Conservation (phyloP, 1,140 invertebrate species). For the Lamellibrachia luymesi region DNA sequence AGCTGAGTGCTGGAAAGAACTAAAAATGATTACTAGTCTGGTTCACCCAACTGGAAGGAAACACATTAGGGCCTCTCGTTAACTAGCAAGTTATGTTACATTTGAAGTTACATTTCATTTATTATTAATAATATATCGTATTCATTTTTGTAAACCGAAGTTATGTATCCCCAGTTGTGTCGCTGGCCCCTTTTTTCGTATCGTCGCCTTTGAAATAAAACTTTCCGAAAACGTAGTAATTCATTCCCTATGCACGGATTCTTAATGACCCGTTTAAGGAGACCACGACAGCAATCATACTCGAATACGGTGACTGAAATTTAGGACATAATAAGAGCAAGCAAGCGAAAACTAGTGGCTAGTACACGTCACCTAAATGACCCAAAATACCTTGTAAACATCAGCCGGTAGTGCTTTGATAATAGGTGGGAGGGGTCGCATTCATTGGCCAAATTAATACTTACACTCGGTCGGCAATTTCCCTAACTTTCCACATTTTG, state of each 20-base stretch:
- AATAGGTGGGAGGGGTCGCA: slow-evolving; percentile 13
- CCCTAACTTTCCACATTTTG: slow-evolving; percentile 82
- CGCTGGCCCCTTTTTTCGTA: background rate
- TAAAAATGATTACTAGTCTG: too few species aligned
- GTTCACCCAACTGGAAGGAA: too few species aligned
- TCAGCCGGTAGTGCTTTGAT: background rate
- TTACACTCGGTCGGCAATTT: slow-evolving; percentile 94
- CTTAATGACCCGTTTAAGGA: background rate
- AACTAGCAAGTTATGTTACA: too few species aligned
- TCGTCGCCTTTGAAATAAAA: background rate
- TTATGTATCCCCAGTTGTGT: background rate
- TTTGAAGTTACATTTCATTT: background rate
- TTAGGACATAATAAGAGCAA: background rate
- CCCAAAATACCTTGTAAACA: slow-evolving; percentile 9
- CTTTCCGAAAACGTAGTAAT: background rate
- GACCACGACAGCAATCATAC: background rate
- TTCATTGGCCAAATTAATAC: slow-evolving; percentile 55
- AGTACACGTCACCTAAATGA: background rate
- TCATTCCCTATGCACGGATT: background rate
- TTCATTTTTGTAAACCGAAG: background rate
- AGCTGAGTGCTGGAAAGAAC: too few species aligned
- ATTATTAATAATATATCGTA: background rate
- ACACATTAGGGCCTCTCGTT: too few species aligned
- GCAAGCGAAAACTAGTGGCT: background rate
- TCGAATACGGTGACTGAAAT: background rate